Evolutionary conservation across 2,113 vertebrate species (phyloP).

Genomic region (Spea multiplicata): DNA sequence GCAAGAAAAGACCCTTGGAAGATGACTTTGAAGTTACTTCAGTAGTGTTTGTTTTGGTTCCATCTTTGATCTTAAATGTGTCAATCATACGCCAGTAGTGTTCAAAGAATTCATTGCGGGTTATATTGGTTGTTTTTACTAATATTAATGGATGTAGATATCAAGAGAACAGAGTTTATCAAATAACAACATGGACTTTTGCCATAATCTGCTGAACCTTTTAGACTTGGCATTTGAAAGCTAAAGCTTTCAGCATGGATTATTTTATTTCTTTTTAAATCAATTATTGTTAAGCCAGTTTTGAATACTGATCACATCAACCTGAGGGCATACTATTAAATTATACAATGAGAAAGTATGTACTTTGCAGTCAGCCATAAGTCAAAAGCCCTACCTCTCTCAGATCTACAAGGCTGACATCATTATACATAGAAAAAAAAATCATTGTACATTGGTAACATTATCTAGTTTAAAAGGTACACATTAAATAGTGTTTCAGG

Average conservation of each 20-base stretch:
- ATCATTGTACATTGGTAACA: not conserved
- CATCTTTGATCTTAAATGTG: constrained; percentile 41
- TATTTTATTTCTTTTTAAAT: constrained; percentile 38
- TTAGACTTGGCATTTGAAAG: constrained; percentile 42
- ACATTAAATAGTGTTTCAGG: not conserved
- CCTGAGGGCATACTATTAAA: not conserved
- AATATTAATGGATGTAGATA: constrained; percentile 29
- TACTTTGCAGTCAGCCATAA: rapidly evolving
- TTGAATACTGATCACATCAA: not conserved
- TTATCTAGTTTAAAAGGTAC: constrained; percentile 36
- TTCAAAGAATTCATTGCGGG: constrained; percentile 18
- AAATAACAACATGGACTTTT: constrained; percentile 38
- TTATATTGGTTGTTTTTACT: constrained; percentile 20
- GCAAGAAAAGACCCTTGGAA: not conserved
- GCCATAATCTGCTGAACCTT: constrained; percentile 33
- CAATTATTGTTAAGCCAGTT: constrained; percentile 52
- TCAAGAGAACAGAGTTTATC: constrained; percentile 37
- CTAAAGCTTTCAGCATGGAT: constrained; percentile 35
- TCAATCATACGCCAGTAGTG: constrained; percentile 19
- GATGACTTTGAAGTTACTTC: constrained; percentile 30
- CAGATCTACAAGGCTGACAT: constrained; percentile 12
- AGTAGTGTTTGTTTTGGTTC: constrained; percentile 27
- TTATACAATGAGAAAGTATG: rapidly evolving
- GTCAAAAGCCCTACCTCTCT: not conserved
- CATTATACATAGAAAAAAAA: not conserved